Conservation (phyloP, 2,888 invertebrate genomes). For the Caenorhabditis becei region DNA sequence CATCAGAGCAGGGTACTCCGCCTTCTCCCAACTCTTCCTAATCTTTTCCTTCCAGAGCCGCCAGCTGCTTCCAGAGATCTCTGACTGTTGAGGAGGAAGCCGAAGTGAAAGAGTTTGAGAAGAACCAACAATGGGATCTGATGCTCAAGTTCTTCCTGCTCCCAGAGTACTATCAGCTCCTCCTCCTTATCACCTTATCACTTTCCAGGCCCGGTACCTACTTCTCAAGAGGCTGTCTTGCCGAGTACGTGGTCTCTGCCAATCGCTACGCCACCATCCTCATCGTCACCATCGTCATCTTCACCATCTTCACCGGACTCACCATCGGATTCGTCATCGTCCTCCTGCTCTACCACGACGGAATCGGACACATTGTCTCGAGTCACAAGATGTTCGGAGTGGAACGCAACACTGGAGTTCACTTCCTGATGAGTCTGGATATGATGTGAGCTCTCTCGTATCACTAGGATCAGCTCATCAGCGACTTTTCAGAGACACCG, state of each 20-base stretch:
- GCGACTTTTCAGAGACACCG: conserved; percentile 22
- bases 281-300: conserved; percentile 26
- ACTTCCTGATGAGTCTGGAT: conserved; percentile 55
- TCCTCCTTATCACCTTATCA: not conserved
- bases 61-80: conserved; percentile 27
- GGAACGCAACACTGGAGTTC: conserved; percentile 56
- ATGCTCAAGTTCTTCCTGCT: conserved; percentile 14
- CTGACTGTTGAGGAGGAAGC: conserved; percentile 22
- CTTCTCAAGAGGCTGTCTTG: conserved; percentile 21
- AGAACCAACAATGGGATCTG: not conserved
- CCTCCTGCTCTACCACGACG: conserved; percentile 44
- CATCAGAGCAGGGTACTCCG: not conserved
- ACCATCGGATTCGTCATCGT: conserved; percentile 53
- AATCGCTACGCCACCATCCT: conserved; percentile 20
- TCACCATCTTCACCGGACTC: conserved; percentile 44
- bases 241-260: not conserved
- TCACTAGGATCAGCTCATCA: no score
- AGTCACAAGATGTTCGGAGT: conserved; percentile 50
- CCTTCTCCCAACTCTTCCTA: not conserved
- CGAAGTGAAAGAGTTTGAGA: not conserved
- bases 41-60: no score
- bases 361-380: conserved; percentile 45
- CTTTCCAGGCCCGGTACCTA: conserved; percentile 18
- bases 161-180: conserved; percentile 15
- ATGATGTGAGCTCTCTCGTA: conserved; percentile 13